Conservation (phyloP, 2,113 vertebrate species). For the Bubalus kerabau region DNA sequence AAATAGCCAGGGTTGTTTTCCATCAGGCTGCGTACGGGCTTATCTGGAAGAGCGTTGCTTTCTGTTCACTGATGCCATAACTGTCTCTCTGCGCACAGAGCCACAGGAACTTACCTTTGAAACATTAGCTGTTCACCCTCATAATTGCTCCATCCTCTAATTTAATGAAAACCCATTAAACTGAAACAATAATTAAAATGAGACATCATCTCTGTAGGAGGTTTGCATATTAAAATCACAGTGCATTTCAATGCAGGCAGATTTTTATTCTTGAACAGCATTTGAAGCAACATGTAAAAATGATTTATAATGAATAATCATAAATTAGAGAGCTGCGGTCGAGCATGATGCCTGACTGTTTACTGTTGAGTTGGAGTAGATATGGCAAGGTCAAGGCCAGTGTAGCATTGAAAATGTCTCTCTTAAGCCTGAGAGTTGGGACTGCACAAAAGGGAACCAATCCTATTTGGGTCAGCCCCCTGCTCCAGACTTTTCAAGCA, state of each 20-base stretch:
- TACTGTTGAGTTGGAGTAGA: slow-evolving; percentile 60
- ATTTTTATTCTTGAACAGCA: slow-evolving; percentile 75
- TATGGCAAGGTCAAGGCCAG: slow-evolving; percentile 46
- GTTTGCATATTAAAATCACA: slow-evolving; percentile 83
- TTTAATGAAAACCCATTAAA: slow-evolving; percentile 90
- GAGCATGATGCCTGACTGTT: slow-evolving; percentile 69
- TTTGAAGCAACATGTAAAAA: slow-evolving; percentile 75
- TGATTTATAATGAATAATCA: slow-evolving; percentile 78
- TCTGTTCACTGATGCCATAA: background rate
- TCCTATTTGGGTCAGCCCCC: background rate
- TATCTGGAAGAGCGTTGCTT: background rate
- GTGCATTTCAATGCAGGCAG: slow-evolving; percentile 75
- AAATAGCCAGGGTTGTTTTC: slow-evolving; percentile 19
- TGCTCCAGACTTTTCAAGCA: background rate
- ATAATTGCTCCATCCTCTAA: slow-evolving; percentile 85
- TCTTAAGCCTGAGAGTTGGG: slow-evolving; percentile 33
- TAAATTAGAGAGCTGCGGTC: slow-evolving; percentile 70
- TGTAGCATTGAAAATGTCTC: slow-evolving; percentile 41
- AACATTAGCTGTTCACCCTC: slow-evolving; percentile 82
- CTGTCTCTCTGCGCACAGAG: slow-evolving; percentile 67
- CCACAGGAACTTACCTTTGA: slow-evolving; percentile 82
- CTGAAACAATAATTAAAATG: slow-evolving; percentile 89
- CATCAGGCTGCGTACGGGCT: background rate
- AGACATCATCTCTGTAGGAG: slow-evolving; percentile 86
- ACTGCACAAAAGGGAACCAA: background rate